Conservation (phyloP, 2,113 vertebrate genomes). For the Pterocles orientalis region DNA sequence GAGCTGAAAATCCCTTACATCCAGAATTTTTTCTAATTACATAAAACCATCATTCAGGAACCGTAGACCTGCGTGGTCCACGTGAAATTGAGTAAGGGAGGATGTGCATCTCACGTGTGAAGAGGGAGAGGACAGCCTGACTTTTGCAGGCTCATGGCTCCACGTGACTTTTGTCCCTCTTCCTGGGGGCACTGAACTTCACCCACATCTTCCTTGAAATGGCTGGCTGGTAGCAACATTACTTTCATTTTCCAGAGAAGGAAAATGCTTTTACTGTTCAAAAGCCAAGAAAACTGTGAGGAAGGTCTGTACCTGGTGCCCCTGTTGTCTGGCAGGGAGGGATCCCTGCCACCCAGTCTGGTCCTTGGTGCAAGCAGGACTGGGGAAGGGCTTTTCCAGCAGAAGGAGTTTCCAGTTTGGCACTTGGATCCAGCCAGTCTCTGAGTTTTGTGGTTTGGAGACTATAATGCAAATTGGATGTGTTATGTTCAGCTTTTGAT, state of each 20-base stretch:
- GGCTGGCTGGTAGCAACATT: neutral
- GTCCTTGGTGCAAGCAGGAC: neutral
- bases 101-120: neutral
- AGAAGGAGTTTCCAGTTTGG: neutral
- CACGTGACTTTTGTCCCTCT: neutral
- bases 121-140: neutral
- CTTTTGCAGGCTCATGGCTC: neutral
- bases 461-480: neutral
- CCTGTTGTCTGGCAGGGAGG: neutral
- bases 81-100: neutral
- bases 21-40: neutral
- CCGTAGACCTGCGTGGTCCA: accelerated
- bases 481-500: neutral
- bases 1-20: neutral
- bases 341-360: neutral
- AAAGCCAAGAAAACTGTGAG: neutral
- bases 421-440: neutral
- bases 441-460: neutral
- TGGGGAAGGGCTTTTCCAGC: neutral
- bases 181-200: neutral
- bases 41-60: neutral
- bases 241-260: neutral
- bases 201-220: neutral
- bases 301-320: neutral
- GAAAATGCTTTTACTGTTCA: neutral